Base-by-base conservation (phyloP, 2,888 invertebrate species). In the Aporophyla lueneburgensis region DNA sequence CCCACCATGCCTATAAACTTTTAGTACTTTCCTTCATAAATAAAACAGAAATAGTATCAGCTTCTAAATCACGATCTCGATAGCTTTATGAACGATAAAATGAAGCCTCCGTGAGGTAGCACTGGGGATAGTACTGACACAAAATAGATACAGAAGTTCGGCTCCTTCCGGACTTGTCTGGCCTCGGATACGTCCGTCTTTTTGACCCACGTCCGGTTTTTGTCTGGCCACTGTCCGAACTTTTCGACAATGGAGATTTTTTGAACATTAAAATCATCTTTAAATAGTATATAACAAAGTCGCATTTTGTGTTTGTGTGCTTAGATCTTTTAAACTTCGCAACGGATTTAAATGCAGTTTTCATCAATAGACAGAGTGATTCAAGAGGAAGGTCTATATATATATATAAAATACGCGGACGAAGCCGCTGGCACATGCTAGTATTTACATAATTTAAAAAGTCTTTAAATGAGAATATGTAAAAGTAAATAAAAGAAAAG, bases 71-170 rank as follows among this genome's bases (percentile, higher is more conserved):
- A 54, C 27, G 24, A 54, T 49, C 83, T 43, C 58, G 43, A 79
- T 68, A 74, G 59, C 63, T 79, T 24, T 71, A 68, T 73, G 56
- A 56, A 66, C 58, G 62, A 74, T 71, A 71, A 79, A 79, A 71
- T 63, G 51, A 61, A 71, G 40, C 56, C 51, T 67, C 40, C 40
- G 10, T 62, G 27, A 78, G 61, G 56, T 66, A 21, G 53, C 66
- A 33, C 58, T 46, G 65, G 24, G 24, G 56, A 56, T 24, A 54
- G 21, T 65, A 63, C 71, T 40, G 59, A 87, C 27, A 46, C 19
- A 46, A 12, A 14, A 24, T 19, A 71, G 2, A 53, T 4, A 9
- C 71, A 71, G 71, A 56, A 56, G 27, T 1, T 33, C 5, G 0
- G 14, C 14, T 71, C 12, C 14, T 58, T 58, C 58, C 58, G 1